Percentiles rank a stretch among this genome's conserved stretches.
Conservation (phyloP, 2,113 vertebrate species). For the Cinclus mexicanus region DNA sequence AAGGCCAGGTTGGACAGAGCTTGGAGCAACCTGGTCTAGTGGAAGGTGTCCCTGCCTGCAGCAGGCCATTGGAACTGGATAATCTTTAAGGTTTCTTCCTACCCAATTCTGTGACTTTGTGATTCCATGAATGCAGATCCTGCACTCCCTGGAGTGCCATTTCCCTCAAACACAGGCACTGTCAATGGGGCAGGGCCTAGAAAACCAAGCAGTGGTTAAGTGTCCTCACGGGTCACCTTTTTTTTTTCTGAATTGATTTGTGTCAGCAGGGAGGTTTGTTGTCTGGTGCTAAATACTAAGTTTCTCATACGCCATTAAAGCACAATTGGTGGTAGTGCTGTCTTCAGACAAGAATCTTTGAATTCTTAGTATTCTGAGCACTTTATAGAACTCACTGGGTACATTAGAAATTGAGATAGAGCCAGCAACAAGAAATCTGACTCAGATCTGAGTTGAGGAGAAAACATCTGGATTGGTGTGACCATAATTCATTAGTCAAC, state of each 20-base stretch:
- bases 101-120: not conserved
- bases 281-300: not conserved
- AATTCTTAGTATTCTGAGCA: not conserved
- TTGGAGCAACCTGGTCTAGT: not conserved
- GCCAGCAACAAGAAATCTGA: not conserved
- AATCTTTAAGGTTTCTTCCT: not conserved
- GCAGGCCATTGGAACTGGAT: not conserved
- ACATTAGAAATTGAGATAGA: not conserved
- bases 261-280: not conserved
- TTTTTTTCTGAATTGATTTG: not conserved
- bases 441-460: not conserved
- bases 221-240: not conserved
- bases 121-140: not conserved
- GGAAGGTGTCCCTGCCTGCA: not conserved
- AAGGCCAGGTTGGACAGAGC: not conserved
- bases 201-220: not conserved
- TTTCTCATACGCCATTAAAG: not conserved
- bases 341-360: not conserved
- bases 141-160: not conserved
- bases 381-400: not conserved
- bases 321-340: not conserved
- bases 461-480: not conserved
- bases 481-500: not conserved
- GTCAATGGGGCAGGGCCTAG: not conserved
- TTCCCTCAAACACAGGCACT: not conserved